A percentile compares a stretch with the other conserved stretches of the same genome.
Conservation (phyloP, 1,140 invertebrate genomes). For the Zaprionus vittiger region DNA sequence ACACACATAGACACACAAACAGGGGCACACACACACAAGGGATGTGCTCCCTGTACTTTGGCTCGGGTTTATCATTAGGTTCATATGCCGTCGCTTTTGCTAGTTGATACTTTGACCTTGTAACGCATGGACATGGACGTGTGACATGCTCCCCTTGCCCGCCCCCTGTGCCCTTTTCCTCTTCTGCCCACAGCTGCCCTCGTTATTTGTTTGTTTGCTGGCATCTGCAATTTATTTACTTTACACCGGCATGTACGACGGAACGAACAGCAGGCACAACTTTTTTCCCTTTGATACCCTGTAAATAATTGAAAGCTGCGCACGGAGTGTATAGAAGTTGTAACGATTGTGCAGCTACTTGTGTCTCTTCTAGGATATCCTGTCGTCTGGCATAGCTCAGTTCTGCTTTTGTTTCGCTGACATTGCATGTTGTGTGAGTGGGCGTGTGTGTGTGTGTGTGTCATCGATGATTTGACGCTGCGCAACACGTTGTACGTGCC, state of each 20-base stretch:
- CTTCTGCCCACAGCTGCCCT: not conserved
- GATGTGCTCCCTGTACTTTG: slow-evolving; percentile 29
- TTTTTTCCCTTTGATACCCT: slow-evolving; percentile 22
- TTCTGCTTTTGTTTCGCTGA: slow-evolving; percentile 28
- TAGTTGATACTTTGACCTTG: slow-evolving; percentile 74
- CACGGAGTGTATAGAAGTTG: not conserved
- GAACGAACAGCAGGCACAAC: slow-evolving; percentile 2
- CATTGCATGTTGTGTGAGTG: slow-evolving; percentile 24
- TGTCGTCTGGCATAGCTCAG: not conserved
- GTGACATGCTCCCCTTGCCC: not conserved
- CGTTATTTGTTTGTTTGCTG: slow-evolving; percentile 56
- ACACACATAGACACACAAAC: slow-evolving; percentile 42
- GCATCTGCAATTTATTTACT: slow-evolving; percentile 72
- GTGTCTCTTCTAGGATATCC: not conserved
- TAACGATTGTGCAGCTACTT: not conserved
- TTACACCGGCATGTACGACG: slow-evolving; percentile 55
- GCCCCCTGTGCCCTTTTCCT: not conserved
- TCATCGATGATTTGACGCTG: slow-evolving; percentile 20
- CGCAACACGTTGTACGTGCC: slow-evolving; percentile 31
- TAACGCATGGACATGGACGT: slow-evolving; percentile 39
- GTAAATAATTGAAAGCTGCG: not conserved
- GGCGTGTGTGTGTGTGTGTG: slow-evolving; percentile 9
- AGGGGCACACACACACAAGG: slow-evolving; percentile 34
- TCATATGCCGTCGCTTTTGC: slow-evolving; percentile 70
- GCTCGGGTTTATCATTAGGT: slow-evolving; percentile 66